These are phyloP conservation scores for Gorsachius magnificus DNA, from an alignment of 2,797 vertebrate genomes.

Conservation along the genomic window DNA sequence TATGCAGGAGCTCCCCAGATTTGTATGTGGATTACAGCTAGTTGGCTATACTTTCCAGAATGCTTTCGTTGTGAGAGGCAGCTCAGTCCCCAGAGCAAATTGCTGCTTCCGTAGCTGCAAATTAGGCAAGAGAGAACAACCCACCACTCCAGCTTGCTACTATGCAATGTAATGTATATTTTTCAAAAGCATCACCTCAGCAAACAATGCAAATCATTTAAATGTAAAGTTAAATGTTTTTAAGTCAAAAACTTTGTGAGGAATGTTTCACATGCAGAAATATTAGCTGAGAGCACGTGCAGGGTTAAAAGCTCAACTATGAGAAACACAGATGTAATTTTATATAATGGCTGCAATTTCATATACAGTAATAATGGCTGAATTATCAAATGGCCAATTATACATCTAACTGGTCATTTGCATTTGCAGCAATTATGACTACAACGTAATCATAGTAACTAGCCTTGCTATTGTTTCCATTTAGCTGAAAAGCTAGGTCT, in stretches of 20 bases:
- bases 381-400: not conserved
- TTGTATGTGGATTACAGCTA: not conserved
- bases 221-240: not conserved
- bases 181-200: not conserved
- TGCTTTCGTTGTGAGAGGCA: not conserved
- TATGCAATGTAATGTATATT: not conserved
- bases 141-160: not conserved
- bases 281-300: not conserved
- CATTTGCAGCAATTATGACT: not conserved
- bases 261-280: not conserved
- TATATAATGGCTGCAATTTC: not conserved
- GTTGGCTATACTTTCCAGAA: not conserved
- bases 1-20: fast-evolving
- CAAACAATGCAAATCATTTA: not conserved
- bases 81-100: not conserved
- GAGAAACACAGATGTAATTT: not conserved
- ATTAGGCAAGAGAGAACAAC: not conserved
- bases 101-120: not conserved
- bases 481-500: not conserved
- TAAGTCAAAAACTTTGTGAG: not conserved
- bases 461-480: not conserved
- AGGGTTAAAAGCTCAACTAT: not conserved
- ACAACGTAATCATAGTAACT: not conserved
- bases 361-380: not conserved
- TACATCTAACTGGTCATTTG: not conserved